A percentile compares a stretch with the other conserved stretches of the same genome.
Evolutionary conservation across 2,888 invertebrate genomes (phyloP).

Genomic region (Chrysolina americana): DNA sequence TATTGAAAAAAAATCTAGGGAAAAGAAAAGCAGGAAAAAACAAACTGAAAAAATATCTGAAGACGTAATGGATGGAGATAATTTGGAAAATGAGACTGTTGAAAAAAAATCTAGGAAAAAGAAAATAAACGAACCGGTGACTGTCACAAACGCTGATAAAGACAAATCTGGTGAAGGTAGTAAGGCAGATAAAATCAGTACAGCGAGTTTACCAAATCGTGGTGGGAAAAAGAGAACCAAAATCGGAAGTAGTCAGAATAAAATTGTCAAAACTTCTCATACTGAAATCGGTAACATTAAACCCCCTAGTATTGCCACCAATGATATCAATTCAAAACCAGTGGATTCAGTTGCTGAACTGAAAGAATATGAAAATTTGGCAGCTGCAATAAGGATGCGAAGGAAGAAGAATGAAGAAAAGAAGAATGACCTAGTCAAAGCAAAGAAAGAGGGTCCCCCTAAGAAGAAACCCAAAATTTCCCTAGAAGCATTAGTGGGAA

Average conservation of each 20-base stretch:
- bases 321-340: not conserved
- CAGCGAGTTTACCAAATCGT: not conserved
- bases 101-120: constrained; percentile 17
- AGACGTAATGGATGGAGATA: constrained; percentile 38
- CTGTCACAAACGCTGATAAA: not conserved
- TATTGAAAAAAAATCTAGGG: constrained; percentile 13
- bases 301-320: not conserved
- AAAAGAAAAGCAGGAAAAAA: constrained; percentile 34
- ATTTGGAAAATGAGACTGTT: constrained; percentile 5
- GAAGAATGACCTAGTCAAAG: constrained; percentile 41
- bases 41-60: constrained; percentile 30
- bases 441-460: constrained; percentile 24
- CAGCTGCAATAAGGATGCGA: constrained; percentile 43
- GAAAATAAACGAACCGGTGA: constrained; percentile 46
- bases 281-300: not conserved
- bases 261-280: not conserved
- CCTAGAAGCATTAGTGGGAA: constrained; percentile 14
- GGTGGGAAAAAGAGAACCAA: constrained; percentile 17
- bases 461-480: constrained; percentile 36
- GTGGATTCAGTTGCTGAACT: constrained; percentile 40
- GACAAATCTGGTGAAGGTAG: constrained; percentile 1
- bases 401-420: constrained; percentile 31
- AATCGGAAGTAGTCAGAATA: constrained; percentile 28
- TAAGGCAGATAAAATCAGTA: not conserved
- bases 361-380: constrained; percentile 45